Evolutionary conservation across 2,888 invertebrate genomes (phyloP), one percentile per base, ranked within the genome.

Genomic region (Polymixis lichenea): DNA sequence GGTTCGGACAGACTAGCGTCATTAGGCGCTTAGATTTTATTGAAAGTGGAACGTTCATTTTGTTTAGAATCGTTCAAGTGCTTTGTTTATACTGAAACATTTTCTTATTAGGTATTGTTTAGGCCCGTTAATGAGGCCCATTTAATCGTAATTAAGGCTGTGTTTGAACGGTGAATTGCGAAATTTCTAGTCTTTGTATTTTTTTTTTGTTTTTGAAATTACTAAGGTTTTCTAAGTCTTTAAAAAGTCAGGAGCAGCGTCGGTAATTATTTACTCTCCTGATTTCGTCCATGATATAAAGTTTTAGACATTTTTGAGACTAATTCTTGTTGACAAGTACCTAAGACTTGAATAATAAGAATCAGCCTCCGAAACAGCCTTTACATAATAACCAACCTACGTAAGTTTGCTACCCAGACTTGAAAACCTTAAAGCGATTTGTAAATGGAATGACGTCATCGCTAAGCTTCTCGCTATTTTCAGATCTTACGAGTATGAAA

Each of bases 11-110:
- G 88, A 86, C 87, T 90, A 84, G 84, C 85, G 81, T 89, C 89
- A 90, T 92, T 91, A 91, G 87, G 83, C 89, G 85, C 85, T 89
- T 83, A 89, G 87, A 85, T 91, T 91, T 88, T 91, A 91, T 91
- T 90, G 89, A 87, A 90, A 87, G 82, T 86, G 73, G 79, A 79
- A 82, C 86, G 83, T 84, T 86, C 78, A 88, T 87, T 90, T 88
- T 84, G 82, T 86, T 87, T 89, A 85, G 81, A 81, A 82, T 70
- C 72, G 82, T 84, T 86, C 73, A 87, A 81, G 84, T 80, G 65
- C 77, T 87, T 85, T 88, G 86, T 87, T 85, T 82, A 75, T 72
- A 74, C 80, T 84, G 61, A 87, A 90, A 84, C 82, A 84, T 84
- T 87, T 85, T 83, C 85, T 86, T 86, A 84, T 84, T 82, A 80